These are phyloP conservation scores for Papilio dardanus DNA, from an alignment of 1,140 invertebrate species.

Conservation along the genomic window DNA sequence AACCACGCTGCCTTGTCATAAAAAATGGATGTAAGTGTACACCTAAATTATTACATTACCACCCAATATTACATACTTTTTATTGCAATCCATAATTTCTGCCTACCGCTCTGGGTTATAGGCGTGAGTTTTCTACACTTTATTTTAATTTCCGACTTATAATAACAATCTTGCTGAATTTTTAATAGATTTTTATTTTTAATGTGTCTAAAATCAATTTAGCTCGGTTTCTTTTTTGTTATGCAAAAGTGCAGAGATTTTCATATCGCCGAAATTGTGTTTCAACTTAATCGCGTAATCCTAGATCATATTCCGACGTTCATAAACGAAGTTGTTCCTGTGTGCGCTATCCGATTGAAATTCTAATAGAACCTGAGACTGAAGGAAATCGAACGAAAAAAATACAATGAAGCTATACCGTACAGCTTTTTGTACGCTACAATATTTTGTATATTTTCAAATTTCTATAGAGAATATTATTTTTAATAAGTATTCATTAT, in stretches of 20 bases:
- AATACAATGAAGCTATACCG: not conserved
- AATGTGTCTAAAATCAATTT: not conserved
- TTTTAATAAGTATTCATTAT: not conserved
- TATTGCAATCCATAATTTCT: no score
- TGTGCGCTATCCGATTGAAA: constrained; percentile 21
- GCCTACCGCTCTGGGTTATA: no score
- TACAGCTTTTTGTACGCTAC: not conserved
- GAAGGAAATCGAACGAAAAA: constrained; percentile 20
- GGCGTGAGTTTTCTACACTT: no score
- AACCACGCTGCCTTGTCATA: no score
- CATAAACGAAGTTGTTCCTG: constrained; percentile 20
- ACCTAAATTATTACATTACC: no score
- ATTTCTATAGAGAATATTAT: not conserved
- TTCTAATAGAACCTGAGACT: constrained; percentile 23
- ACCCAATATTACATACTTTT: no score
- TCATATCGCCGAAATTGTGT: constrained; percentile 12
- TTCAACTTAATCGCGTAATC: constrained; percentile 7
- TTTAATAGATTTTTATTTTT: not conserved
- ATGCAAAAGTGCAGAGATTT: not conserved
- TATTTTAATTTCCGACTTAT: no score
- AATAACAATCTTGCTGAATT: not conserved
- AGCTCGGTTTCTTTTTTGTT: not conserved
- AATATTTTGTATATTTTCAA: constrained; percentile 11
- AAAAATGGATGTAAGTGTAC: no score
- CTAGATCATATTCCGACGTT: constrained; percentile 8